phyloP scores from a whole-genome alignment of 2,888 invertebrate genomes.

The Epinotia brunnichana region DNA sequence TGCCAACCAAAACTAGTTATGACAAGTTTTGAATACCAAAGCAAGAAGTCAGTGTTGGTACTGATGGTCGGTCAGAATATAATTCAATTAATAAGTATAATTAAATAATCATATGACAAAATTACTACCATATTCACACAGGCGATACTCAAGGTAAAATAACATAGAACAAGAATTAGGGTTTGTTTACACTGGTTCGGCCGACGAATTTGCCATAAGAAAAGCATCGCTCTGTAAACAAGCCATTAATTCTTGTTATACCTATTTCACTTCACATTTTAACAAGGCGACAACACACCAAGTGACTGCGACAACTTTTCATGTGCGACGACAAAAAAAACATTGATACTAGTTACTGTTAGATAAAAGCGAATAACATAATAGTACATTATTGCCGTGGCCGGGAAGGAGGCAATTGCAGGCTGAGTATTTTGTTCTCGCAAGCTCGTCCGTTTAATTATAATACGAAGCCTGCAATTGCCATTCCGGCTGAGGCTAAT shows the following conservation, averaged over 20 bases:
- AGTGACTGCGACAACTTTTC: constrained; percentile 19
- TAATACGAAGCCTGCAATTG: too few species aligned
- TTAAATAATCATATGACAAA: not conserved
- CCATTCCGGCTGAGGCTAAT: too few species aligned
- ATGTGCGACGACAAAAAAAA: constrained; percentile 19
- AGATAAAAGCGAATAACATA: constrained; percentile 11
- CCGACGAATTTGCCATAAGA: not conserved
- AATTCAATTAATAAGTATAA: not conserved
- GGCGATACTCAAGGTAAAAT: not conserved
- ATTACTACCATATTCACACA: constrained; percentile 3
- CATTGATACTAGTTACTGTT: constrained; percentile 15
- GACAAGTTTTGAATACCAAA: too few species aligned
- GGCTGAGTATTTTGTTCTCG: too few species aligned
- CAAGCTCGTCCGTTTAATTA: too few species aligned
- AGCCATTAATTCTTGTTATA: not conserved
- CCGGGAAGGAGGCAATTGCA: too few species aligned
- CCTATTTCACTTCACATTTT: not conserved
- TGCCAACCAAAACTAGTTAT: too few species aligned
- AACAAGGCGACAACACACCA: constrained; percentile 27
- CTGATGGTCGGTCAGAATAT: not conserved
- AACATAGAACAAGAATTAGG: constrained; percentile 3
- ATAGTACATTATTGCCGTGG: too few species aligned
- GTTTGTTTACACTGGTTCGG: not conserved
- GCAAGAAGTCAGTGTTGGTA: not conserved
- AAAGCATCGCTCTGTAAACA: not conserved